Evolutionary conservation across 2,888 invertebrate species (phyloP), one percentile per base, ranked within the genome.

Genomic region (Limnephilus auricula): DNA sequence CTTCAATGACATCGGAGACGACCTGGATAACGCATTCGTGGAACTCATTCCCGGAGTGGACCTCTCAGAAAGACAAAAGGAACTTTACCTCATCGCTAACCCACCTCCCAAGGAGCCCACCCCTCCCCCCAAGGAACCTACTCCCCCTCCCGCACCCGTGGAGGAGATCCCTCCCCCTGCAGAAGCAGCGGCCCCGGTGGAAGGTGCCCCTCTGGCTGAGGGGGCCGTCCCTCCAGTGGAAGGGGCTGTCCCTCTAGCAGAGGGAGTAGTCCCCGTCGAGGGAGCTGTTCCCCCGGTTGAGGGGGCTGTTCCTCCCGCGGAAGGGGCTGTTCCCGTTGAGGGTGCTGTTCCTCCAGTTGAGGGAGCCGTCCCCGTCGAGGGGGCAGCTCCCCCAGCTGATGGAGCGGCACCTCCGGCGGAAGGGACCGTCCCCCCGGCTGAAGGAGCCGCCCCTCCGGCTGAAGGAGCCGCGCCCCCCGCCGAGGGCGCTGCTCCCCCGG

Each of bases 11-110:
- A 98, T 99, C 96, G 98, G 98, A 94, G 98, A 99, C 95, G 99
- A 98, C 96, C 97, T 99, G 97, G 99, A 99, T 96, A 97, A 97
- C 95, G 98, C 99, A 94, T 99, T 99, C 96, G 97, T 98, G 94
- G 99, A 99, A 95, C 96, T 97, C 94, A 96, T 97, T 95, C 96
- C 96, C 91, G 96, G 96, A 94, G 96, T 97, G 93, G 95, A 96
- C 94, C 95, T 96, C 94, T 95, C 94, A 93, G 93, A 93, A 92
- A 94, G 94, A 90, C 95, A 95, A 94, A 78, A 94, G 90, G 93
- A 91, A 79, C 82, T 79, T 45, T 91, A 92, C 30, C 92, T 92
- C 34, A 95, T 95, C 79, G 94, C 95, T 78, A 94, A 95, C 93
- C 95, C 95, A 65, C 95, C 95, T 92, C 95, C 95, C 89, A 95